Evolutionary conservation across 2,113 vertebrate species (phyloP).

Genomic region (Sapajus apella): DNA sequence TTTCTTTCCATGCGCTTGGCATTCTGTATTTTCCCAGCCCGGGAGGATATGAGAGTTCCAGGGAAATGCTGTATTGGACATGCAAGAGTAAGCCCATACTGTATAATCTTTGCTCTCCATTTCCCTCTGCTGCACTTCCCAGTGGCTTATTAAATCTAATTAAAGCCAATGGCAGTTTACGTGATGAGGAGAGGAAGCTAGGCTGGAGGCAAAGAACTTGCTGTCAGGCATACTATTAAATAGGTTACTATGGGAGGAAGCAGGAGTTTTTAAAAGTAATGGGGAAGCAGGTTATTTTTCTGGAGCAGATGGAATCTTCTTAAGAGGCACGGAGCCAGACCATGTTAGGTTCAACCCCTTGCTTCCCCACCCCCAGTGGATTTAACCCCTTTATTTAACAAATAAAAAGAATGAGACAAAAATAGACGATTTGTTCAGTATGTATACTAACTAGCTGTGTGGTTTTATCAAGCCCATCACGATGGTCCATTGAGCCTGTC

Average conservation of each 20-base stretch:
- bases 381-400: background rate
- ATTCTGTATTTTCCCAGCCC: conserved; percentile 29
- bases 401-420: background rate
- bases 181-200: background rate
- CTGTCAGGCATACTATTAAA: background rate
- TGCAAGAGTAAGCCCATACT: background rate
- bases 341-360: background rate
- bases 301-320: background rate
- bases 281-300: background rate
- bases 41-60: background rate
- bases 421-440: background rate
- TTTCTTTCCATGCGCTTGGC: conserved; percentile 33
- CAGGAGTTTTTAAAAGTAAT: conserved; percentile 12
- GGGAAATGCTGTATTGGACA: background rate
- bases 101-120: background rate
- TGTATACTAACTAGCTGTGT: background rate
- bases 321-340: background rate
- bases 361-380: background rate
- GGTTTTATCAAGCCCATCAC: background rate
- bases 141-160: conserved; percentile 53
- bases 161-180: conserved; percentile 48
- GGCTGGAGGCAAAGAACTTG: background rate
- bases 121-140: background rate
- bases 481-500: background rate
- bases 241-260: background rate